Conservation (phyloP, 2,797 vertebrate species). For the Echeneis naucrates region DNA sequence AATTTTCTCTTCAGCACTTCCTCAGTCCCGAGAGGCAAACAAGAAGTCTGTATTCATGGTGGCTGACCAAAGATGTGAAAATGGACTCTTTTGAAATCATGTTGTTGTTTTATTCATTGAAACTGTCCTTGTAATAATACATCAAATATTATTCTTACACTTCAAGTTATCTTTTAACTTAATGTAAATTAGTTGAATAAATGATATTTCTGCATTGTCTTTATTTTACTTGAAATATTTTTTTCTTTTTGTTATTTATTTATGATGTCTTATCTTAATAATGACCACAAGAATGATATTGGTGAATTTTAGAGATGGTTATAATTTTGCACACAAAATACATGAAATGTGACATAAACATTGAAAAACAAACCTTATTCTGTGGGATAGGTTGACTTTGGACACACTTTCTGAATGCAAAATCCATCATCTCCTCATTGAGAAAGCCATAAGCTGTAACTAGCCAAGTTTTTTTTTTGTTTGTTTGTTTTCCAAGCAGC, state of each 20-base stretch:
- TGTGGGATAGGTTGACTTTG: too few species aligned
- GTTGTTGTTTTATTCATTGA: slow-evolving; percentile 37
- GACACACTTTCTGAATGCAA: too few species aligned
- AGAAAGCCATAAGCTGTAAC: too few species aligned
- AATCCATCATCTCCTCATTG: too few species aligned
- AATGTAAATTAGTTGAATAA: slow-evolving; percentile 63
- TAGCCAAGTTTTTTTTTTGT: too few species aligned
- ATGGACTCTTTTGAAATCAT: slow-evolving; percentile 47
- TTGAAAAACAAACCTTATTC: too few species aligned
- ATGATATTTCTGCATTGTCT: slow-evolving; percentile 56
- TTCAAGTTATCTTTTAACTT: slow-evolving; percentile 39
- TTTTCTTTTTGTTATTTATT: background rate
- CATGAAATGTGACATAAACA: background rate
- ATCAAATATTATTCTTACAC: slow-evolving; percentile 14
- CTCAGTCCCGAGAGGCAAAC: slow-evolving; percentile 3
- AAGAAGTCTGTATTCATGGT: slow-evolving; percentile 23
- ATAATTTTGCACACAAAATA: background rate
- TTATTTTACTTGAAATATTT: background rate
- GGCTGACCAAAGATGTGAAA: slow-evolving; percentile 56
- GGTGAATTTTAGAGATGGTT: background rate
- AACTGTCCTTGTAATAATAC: slow-evolving; percentile 31
- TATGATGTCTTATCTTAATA: background rate
- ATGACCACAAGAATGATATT: background rate
- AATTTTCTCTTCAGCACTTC: slow-evolving; percentile 38
- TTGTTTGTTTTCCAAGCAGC: too few species aligned